Evolutionary conservation across 37 sponge, comb jelly and placozoan species (phyloP).

Genomic region (Chondrosia reniformis): DNA sequence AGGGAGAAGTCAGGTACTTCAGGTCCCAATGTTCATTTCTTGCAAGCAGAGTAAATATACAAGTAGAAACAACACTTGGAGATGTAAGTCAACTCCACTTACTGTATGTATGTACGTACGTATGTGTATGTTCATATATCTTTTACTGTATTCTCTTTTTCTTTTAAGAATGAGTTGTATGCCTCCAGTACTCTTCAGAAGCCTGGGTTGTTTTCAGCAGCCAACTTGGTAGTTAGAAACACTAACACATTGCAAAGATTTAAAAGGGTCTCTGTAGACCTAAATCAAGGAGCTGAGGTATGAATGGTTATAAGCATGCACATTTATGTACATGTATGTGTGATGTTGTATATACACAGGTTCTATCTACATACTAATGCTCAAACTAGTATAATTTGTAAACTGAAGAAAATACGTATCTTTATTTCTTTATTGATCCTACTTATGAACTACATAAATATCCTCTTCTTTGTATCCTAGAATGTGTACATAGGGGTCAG

Average conservation of each 20-base stretch:
- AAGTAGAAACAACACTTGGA: neutral
- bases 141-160: neutral
- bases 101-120: constrained; percentile 4
- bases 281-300: neutral
- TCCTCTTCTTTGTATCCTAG: neutral
- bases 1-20: neutral
- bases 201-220: neutral
- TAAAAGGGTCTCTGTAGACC: neutral
- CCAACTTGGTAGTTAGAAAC: neutral
- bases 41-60: neutral
- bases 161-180: neutral
- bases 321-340: neutral
- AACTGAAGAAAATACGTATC: too few relatives aligned
- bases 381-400: too few relatives aligned
- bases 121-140: neutral
- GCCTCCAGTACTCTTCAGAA: neutral
- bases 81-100: neutral
- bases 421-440: too few relatives aligned
- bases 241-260: neutral
- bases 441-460: too few relatives aligned
- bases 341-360: neutral
- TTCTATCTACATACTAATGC: too few relatives aligned
- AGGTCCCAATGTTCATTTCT: neutral
- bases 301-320: neutral
- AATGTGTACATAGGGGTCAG: neutral